A percentile compares a stretch with the other conserved stretches of the same genome.
phyloP scores from a whole-genome alignment of 2,113 vertebrate species.

The Anhinga rufa region DNA sequence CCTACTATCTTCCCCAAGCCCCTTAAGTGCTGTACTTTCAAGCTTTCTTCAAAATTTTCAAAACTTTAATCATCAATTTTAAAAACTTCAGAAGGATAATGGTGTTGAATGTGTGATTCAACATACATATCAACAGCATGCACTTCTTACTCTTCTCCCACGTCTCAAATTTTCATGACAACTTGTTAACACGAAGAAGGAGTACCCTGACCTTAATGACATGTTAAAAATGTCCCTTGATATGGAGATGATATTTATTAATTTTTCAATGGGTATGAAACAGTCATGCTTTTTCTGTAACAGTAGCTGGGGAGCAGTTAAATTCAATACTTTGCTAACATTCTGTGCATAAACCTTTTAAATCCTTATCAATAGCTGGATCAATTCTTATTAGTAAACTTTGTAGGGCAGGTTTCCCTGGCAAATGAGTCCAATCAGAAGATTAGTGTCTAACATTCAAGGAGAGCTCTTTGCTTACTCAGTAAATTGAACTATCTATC shows the following conservation, averaged over 20 bases:
- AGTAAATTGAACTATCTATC: constrained; percentile 28
- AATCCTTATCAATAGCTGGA: neutral
- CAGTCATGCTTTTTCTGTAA: neutral
- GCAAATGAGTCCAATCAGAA: neutral
- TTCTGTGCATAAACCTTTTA: neutral
- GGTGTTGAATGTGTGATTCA: neutral
- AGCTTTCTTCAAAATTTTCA: neutral
- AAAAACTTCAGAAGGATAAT: neutral
- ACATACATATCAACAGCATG: fast-evolving
- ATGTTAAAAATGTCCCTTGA: neutral
- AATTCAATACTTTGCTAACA: neutral
- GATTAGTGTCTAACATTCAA: constrained; percentile 11
- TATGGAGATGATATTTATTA: neutral
- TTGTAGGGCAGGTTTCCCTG: neutral
- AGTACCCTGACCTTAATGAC: neutral
- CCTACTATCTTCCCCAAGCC: neutral
- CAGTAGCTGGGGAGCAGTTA: neutral
- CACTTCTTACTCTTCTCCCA: neutral
- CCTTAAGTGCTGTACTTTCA: neutral
- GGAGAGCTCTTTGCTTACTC: neutral
- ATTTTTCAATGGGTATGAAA: neutral
- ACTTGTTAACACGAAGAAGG: neutral
- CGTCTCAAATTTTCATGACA: neutral
- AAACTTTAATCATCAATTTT: neutral
- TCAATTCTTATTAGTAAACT: constrained; percentile 18